phyloP scores from a whole-genome alignment of 2,888 invertebrate species.

The Brachyptera putata region DNA sequence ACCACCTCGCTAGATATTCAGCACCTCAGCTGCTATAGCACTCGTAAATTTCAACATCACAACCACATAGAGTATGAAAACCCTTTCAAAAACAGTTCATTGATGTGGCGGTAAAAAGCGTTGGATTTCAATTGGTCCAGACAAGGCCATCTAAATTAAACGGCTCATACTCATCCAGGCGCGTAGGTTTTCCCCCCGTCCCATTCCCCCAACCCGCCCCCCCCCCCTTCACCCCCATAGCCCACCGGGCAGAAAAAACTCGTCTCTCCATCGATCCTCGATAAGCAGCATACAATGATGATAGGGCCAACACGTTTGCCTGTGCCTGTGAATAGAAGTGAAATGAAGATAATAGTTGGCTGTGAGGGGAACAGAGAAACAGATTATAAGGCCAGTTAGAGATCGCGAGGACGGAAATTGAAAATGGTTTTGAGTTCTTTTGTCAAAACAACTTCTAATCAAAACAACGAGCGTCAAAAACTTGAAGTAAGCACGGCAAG shows the following conservation, averaged over 20 bases:
- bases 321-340: not conserved
- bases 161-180: not conserved
- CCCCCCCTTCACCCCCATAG: too few species aligned
- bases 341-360: slow-evolving; percentile 12
- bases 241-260: too few species aligned
- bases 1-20: too few species aligned
- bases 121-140: not conserved
- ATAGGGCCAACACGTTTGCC: not conserved
- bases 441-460: slow-evolving; percentile 17
- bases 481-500: not conserved
- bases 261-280: slow-evolving; percentile 2
- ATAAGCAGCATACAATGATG: not conserved
- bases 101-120: not conserved
- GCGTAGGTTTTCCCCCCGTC: not conserved
- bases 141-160: slow-evolving; percentile 10
- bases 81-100: too few species aligned
- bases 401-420: slow-evolving; percentile 14
- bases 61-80: too few species aligned
- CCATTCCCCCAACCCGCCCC: not conserved
- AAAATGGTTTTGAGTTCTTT: slow-evolving; percentile 9
- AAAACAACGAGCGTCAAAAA: not conserved
- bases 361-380: slow-evolving; percentile 9
- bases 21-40: too few species aligned
- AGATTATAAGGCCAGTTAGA: slow-evolving; percentile 1
- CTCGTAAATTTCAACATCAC: too few species aligned